Evolutionary conservation across 1,140 invertebrate species (phyloP).

Genomic region (Neomicropteryx cornuta): DNA sequence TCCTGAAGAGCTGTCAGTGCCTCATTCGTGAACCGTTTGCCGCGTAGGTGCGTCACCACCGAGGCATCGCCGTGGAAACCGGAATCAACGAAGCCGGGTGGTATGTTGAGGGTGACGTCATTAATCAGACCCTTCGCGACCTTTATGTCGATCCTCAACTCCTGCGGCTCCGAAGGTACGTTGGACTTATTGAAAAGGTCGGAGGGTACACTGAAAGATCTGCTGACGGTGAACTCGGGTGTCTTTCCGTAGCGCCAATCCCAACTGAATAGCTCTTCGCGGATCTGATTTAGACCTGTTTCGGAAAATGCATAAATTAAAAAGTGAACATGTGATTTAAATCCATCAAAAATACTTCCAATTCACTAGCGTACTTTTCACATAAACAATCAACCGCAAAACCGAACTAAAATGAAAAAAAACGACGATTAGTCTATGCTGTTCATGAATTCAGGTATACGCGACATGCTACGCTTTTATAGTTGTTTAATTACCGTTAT

Average conservation of each 20-base stretch:
- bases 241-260: slow-evolving; percentile 84
- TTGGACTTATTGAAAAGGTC: slow-evolving; percentile 28
- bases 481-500: no score
- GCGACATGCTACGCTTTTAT: no score
- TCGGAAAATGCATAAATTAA: slow-evolving; percentile 14
- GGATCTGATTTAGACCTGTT: slow-evolving; percentile 53
- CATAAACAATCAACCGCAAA: no score
- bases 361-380: no score
- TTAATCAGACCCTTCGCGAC: slow-evolving; percentile 36
- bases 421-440: no score
- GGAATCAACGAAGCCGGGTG: slow-evolving; percentile 33
- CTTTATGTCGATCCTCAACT: slow-evolving; percentile 34
- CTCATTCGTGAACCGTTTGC: slow-evolving; percentile 36
- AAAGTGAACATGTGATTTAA: no score
- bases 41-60: slow-evolving; percentile 35
- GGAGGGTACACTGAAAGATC: slow-evolving; percentile 31
- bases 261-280: slow-evolving; percentile 62
- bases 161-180: slow-evolving; percentile 29
- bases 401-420: no score
- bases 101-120: slow-evolving; percentile 36
- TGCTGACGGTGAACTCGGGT: slow-evolving; percentile 64
- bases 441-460: no score
- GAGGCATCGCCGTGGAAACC: slow-evolving; percentile 38
- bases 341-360: no score
- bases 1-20: slow-evolving; percentile 32